These are phyloP conservation scores for Pandemis corylana DNA, from an alignment of 2,888 invertebrate genomes.

Conservation along the genomic window DNA sequence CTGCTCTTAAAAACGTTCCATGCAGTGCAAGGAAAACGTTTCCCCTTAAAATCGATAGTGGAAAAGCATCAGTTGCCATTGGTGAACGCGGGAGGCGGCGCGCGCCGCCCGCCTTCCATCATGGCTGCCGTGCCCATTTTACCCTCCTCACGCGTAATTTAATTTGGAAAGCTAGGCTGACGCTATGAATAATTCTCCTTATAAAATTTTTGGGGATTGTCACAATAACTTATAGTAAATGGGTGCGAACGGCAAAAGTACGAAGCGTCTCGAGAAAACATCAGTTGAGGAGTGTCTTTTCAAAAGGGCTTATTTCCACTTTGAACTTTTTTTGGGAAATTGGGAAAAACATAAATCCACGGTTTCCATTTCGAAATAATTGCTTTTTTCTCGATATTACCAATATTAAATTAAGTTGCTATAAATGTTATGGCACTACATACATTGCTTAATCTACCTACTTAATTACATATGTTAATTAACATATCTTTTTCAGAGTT, in stretches of 20 bases:
- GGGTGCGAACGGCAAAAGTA: neutral
- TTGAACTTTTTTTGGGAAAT: no score
- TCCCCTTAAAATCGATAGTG: slow-evolving; percentile 72
- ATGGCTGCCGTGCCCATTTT: slow-evolving; percentile 67
- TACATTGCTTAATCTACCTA: no score
- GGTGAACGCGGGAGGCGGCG: slow-evolving; percentile 68
- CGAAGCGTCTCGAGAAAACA: no score
- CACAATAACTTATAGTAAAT: neutral
- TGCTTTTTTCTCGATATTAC: no score
- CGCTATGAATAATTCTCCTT: slow-evolving; percentile 2
- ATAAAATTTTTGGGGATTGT: neutral
- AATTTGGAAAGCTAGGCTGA: slow-evolving; percentile 14
- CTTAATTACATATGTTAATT: no score
- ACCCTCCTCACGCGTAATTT: slow-evolving; percentile 44
- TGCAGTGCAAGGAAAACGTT: slow-evolving; percentile 54
- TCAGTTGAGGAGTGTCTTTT: no score
- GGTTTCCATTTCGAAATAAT: no score
- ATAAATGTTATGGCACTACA: no score
- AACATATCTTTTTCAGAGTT: no score
- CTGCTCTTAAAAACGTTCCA: slow-evolving; percentile 16
- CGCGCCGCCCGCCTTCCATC: slow-evolving; percentile 61
- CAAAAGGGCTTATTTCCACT: no score
- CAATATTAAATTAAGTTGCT: no score
- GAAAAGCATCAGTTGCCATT: slow-evolving; percentile 65
- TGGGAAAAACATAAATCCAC: no score